Conservation (phyloP, 2,797 vertebrate species). For the Protosalanx chinensis region DNA sequence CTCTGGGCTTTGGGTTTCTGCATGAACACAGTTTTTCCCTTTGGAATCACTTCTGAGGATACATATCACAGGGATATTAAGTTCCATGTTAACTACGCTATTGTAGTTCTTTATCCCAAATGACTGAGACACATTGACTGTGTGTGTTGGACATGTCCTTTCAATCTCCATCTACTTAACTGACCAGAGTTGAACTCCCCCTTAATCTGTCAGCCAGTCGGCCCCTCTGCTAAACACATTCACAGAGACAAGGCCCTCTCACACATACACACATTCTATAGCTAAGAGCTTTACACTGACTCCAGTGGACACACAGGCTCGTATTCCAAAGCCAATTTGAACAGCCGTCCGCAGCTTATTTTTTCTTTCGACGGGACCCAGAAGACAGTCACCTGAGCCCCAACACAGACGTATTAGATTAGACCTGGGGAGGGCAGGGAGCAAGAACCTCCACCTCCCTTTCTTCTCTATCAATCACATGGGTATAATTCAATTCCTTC, state of each 20-base stretch:
- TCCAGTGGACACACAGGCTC: slow-evolving; percentile 8
- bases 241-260: too few relatives aligned
- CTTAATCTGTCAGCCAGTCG: slow-evolving; percentile 27
- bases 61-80: not conserved
- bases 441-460: not conserved
- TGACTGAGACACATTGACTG: not conserved
- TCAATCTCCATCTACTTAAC: slow-evolving; percentile 26
- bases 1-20: not conserved
- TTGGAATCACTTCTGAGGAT: not conserved
- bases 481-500: slow-evolving; percentile 17
- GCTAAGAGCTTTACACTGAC: slow-evolving; percentile 24
- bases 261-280: slow-evolving; percentile 1
- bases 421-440: slow-evolving; percentile 3
- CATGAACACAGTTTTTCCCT: not conserved
- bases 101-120: not conserved
- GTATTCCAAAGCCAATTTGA: slow-evolving; percentile 16
- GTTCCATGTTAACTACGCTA: too few relatives aligned
- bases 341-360: slow-evolving; percentile 8
- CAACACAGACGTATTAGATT: slow-evolving; percentile 14
- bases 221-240: slow-evolving; percentile 17
- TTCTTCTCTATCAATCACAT: slow-evolving; percentile 16
- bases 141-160: slow-evolving; percentile 9
- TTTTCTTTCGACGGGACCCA: slow-evolving; percentile 7
- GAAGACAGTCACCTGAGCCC: slow-evolving; percentile 10
- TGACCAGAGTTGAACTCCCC: slow-evolving; percentile 28